Conservation (phyloP, 2,888 invertebrate genomes). For the Stramonita haemastoma region DNA sequence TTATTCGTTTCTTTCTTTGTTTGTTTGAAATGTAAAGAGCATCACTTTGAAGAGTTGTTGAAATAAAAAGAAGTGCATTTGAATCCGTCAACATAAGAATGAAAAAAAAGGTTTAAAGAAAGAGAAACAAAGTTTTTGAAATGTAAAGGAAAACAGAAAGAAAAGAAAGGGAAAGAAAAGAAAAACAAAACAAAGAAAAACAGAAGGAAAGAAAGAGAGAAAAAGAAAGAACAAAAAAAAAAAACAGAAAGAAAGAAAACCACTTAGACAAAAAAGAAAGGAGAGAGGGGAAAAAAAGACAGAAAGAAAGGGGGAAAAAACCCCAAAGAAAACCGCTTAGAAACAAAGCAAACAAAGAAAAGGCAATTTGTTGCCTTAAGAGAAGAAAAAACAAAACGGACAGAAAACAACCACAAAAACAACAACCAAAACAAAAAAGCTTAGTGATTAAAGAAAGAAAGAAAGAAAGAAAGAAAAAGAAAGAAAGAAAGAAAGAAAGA, state of each 20-base stretch:
- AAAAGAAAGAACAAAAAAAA: neutral
- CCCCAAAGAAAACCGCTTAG: neutral
- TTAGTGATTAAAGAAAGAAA: no score
- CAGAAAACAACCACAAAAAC: no score
- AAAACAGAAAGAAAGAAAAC: neutral
- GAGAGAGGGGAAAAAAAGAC: neutral
- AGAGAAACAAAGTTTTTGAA: no score
- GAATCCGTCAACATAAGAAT: no score
- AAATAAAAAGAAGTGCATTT: no score
- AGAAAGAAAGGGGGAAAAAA: neutral
- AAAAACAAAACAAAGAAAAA: neutral
- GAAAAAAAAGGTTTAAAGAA: no score
- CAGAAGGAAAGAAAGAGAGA: neutral
- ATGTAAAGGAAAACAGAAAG: no score
- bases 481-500: neutral
- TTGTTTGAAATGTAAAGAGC: no score
- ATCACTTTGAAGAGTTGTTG: no score
- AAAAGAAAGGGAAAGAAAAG: neutral
- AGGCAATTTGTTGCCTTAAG: neutral
- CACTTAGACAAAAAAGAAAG: neutral
- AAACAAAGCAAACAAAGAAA: conserved; percentile 1
- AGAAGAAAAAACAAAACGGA: no score
- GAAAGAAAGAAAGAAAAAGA: neutral
- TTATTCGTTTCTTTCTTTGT: neutral
- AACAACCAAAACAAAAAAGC: no score